Evolutionary conservation across 2,888 invertebrate species (phyloP), one percentile per base, ranked within the genome.

Genomic region (Noctuana brunneofusca): DNA sequence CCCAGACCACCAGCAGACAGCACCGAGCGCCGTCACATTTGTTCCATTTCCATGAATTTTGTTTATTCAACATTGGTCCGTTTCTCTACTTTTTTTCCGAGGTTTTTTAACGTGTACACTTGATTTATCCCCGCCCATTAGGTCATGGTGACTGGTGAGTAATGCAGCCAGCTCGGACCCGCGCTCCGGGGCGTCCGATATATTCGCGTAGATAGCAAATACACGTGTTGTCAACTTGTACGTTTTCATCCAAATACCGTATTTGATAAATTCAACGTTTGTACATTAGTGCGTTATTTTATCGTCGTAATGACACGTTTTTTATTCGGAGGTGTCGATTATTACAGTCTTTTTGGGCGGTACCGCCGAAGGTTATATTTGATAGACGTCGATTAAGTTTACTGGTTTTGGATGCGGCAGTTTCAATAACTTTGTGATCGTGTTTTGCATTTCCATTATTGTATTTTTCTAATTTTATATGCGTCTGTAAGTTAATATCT

Each of bases 181-280:
- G 79, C 89, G 75, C 89, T 72, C 76, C 88, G 80, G 90, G 90
- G 86, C 76, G 86, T 73, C 89, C 82, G 90, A 90, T 90, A 82
- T 83, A 75, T 79, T 75, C 80, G 80, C 83, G 73, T 80, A 85
- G 90, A 90, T 90, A 90, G 79, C 85, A 74, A 78, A 80, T 86
- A 90, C 90, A 90, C 86, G 81, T 90, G 90, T 90, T 90, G 88
- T 89, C 90, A 88, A 88, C 87, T 90, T 89, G 90, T 90, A 89
- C 81, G 86, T 87, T 89, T 89, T 89, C 87, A 88, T 89, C 86
- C 87, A 81, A 90, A 89, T 88, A 86, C 76, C 78, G 74, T 81
- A 81, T 87, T 84, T 87, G 85, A 88, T 87, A 87, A 86, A 87
- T 87, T 86, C 80, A 73, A 84, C 84, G 82, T 85, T 84, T 82